These are phyloP conservation scores for Temnothorax curvispinosus DNA, from an alignment of 1,140 invertebrate genomes.

Conservation along the genomic window DNA sequence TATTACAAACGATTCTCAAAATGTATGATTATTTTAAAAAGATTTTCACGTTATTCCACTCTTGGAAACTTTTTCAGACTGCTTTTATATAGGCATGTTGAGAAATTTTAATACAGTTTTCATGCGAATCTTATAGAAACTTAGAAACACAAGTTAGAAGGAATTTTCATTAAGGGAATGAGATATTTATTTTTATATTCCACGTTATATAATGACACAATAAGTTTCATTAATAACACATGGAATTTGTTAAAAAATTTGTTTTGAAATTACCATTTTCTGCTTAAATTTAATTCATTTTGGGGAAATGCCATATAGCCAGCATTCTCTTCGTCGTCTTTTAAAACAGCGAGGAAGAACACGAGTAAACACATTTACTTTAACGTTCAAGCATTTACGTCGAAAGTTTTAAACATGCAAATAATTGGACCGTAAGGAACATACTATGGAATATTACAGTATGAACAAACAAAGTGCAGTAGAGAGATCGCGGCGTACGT, in stretches of 20 bases:
- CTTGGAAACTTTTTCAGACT: constrained; percentile 14
- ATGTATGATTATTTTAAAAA: constrained; percentile 27
- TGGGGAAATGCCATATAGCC: neutral
- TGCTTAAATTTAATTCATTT: neutral
- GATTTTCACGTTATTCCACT: constrained; percentile 1
- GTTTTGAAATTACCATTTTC: neutral
- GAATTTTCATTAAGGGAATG: constrained; percentile 28
- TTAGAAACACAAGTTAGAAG: constrained; percentile 18
- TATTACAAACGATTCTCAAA: neutral
- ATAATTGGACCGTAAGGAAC: neutral
- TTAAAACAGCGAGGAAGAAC: neutral
- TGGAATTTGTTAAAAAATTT: neutral
- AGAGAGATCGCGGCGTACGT: neutral
- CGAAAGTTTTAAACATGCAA: constrained; percentile 25
- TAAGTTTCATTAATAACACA: neutral
- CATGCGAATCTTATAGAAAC: neutral
- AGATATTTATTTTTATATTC: neutral
- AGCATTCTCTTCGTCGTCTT: neutral
- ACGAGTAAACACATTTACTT: neutral
- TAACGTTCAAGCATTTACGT: neutral
- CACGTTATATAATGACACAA: neutral
- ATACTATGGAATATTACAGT: neutral
- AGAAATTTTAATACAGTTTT: constrained; percentile 38
- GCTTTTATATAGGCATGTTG: neutral
- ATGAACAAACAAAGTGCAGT: neutral